Conservation (phyloP, 2,888 invertebrate species). For the Flabesymbios commensalis region DNA sequence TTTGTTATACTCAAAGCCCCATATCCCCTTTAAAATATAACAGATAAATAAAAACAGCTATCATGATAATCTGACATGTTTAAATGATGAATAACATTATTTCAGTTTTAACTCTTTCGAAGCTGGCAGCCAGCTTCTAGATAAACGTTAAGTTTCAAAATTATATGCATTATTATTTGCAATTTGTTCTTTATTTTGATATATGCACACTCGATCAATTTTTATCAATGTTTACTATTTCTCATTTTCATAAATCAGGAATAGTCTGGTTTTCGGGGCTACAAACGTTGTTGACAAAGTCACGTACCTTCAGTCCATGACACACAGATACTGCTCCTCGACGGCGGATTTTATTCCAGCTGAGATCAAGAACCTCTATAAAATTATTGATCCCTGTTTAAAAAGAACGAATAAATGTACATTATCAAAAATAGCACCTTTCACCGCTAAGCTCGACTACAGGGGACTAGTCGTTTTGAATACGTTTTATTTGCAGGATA, state of each 20-base stretch:
- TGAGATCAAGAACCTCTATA: slow-evolving; percentile 47
- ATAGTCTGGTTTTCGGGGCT: no score
- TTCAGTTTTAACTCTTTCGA: no score
- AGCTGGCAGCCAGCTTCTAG: no score
- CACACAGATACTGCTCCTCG: slow-evolving; percentile 52
- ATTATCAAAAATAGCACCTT: neutral
- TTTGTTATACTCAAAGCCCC: neutral
- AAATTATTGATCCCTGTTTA: slow-evolving; percentile 29
- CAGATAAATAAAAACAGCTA: neutral
- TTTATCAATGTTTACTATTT: neutral
- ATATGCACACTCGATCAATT: neutral
- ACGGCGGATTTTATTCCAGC: slow-evolving; percentile 57
- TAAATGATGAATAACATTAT: no score
- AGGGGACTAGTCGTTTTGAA: no score
- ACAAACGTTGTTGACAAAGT: neutral
- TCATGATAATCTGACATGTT: no score
- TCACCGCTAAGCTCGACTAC: neutral
- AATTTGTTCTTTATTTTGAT: no score
- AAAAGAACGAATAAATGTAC: neutral
- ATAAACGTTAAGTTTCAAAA: no score
- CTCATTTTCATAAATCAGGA: neutral
- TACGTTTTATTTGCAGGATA: no score
- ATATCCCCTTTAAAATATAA: no score
- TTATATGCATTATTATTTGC: no score
- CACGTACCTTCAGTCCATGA: slow-evolving; percentile 48